Base-by-base conservation (phyloP, 1,140 invertebrate genomes). In the Sipha flava region DNA sequence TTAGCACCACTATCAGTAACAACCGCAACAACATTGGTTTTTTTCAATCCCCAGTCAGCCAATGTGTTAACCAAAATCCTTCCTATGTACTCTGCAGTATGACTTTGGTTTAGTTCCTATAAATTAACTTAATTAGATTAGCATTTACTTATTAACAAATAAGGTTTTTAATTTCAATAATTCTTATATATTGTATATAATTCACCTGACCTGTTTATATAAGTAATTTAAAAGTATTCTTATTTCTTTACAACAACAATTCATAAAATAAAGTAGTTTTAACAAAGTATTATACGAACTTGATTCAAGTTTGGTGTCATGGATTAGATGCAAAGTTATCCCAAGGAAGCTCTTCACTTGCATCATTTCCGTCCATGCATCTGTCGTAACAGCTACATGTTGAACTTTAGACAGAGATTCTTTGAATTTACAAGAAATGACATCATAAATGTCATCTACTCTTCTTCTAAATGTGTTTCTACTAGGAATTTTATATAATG, bases 1-100 rank as follows among this genome's bases (percentile, higher is more conserved):
- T 86, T 86, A 16, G 84, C 82, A 18, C 83, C 85, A 77, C 85
- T 86, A 82, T 87, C 85, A 18, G 85, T 85, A n/a, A 85, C 85
- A 31, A 86, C 83, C 57, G 83, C 84, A 16, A 84, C 80, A 23
- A 87, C 81, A 57, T 57, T 57, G 3, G 2, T 12, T 57, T 57
- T 57, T 57, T 57, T 12, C 12, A 57, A 57, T 57, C 23, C 23
- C 52, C 23, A 57, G 52, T 57, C 12, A 14, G 23, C 52, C 23
- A 57, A 29, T 29, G 52, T 57, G 9, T 57, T 14, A 3, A 57
- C 52, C 23, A 57, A 57, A 29, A 12, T 26, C 3, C 52, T 54
- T 54, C 52, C 52, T 23, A 54, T 54, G 10, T 54, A 54, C 10
- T 54, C 9, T 26, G 52, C 21, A 12, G 52, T 54, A 26, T 54